Base-by-base conservation (phyloP, 1,140 invertebrate species). In the Grapholita molesta region DNA sequence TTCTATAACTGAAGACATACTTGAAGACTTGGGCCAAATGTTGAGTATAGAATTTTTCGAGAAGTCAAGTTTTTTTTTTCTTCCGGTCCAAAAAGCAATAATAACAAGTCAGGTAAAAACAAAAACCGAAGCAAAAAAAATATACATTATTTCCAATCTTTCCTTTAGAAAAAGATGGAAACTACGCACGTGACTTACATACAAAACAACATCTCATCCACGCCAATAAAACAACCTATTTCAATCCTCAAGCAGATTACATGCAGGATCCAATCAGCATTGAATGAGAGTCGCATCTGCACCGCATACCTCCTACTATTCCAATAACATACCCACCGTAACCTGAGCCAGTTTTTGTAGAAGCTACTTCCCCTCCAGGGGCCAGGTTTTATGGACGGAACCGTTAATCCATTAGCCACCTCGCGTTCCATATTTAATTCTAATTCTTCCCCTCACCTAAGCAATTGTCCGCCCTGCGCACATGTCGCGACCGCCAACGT, bases 321-420 rank as follows among this genome's bases (percentile, higher is more conserved):
- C 55, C 55, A 28, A 28, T 61, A 28, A 11, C 24, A 61, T 18
- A 48, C 21, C 55, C 55, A 61, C 23, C 24, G 18, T 61, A 30
- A 28, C 24, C 25, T 61, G 55, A 32, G 2, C 55, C 12, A 8
- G 8, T n/a, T 8, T 42, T 4, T 61, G 12, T 15, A 32, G 12
- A 0, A 15, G 0, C 6, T n/a, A 8, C 5, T 30, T 18, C 5
- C 24, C 23, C 24, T n/a, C 6, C 24, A 5, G 2, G 25, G 55
- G 18, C 8, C 55, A 30, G 4, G 4, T 30, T 0, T 15, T 15
- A 6, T 61, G n/a, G 55, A n/a, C 12, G 9, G 65, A 5, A 78
- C 78, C 53, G 73, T 76, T 89, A 89, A 91, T 91, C 89, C 89
- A 91, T 91, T 91, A 90, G 80, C 77, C 79, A 86, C 87, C 86